Percentiles rank a stretch among this genome's conserved stretches.
Evolutionary conservation across 1,140 invertebrate genomes (phyloP).

Genomic region (Eriocheir sinensis): DNA sequence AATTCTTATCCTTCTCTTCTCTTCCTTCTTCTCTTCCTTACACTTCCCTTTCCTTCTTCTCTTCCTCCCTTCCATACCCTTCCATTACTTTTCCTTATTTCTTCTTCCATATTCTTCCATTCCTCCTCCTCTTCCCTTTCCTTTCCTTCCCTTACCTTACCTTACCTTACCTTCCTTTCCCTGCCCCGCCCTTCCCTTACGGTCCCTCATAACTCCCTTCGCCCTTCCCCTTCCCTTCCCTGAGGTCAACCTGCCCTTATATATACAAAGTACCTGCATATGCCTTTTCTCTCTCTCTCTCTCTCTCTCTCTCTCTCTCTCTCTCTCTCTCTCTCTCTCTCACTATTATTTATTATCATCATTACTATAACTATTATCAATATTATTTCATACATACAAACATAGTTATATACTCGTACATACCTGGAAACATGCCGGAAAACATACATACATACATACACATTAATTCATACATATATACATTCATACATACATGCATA

Average conservation of each 20-base stretch:
- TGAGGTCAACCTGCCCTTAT: background rate
- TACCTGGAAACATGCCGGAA: background rate
- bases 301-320: background rate
- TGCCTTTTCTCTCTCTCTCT: background rate
- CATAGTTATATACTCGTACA: background rate
- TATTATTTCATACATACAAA: background rate
- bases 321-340: too few relatives aligned
- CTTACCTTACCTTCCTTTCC: too few relatives aligned
- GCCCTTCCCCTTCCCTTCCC: background rate
- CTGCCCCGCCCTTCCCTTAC: background rate
- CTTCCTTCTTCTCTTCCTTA: slow-evolving; percentile 14
- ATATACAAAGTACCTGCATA: background rate
- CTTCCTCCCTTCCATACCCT: background rate
- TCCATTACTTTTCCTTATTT: background rate
- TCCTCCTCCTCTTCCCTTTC: background rate
- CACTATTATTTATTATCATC: background rate
- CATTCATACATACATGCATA: background rate
- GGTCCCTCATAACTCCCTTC: background rate
- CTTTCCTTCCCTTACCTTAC: background rate
- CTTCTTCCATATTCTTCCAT: too few relatives aligned
- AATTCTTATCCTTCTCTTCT: background rate
- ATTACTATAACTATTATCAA: background rate
- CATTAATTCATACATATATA: background rate
- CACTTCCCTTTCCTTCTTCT: background rate
- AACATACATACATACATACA: background rate